phyloP scores from a whole-genome alignment of 2,797 vertebrate genomes.

The Strix occidentalis region DNA sequence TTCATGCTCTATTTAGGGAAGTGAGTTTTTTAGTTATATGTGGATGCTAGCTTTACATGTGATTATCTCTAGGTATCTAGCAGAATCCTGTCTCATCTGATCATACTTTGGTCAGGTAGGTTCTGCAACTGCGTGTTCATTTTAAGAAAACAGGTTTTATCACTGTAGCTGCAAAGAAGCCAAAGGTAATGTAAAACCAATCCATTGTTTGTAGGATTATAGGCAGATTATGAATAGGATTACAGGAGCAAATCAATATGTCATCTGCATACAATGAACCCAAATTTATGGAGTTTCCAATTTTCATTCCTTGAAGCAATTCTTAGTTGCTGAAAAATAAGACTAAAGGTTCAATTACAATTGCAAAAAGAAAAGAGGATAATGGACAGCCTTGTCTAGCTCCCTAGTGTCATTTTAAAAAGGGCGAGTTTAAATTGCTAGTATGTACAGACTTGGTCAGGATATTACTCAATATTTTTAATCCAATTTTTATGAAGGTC shows the following conservation, averaged over 20 bases:
- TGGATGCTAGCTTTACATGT: not conserved
- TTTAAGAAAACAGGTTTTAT: not conserved
- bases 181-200: not conserved
- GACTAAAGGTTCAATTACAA: slow-evolving; percentile 47
- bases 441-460: slow-evolving; percentile 38
- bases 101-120: not conserved
- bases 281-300: not conserved
- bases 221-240: slow-evolving; percentile 29
- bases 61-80: not conserved
- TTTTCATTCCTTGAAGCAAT: not conserved
- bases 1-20: not conserved
- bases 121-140: not conserved
- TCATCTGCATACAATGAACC: not conserved
- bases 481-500: slow-evolving; percentile 69
- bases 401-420: slow-evolving; percentile 66
- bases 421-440: slow-evolving; percentile 65
- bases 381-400: slow-evolving; percentile 22
- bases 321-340: slow-evolving; percentile 8
- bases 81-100: not conserved
- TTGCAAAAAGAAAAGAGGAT: slow-evolving; percentile 62
- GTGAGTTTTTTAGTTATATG: not conserved
- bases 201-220: slow-evolving; percentile 14
- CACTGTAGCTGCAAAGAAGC: not conserved
- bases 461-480: slow-evolving; percentile 65
- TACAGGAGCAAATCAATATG: not conserved